phyloP scores from a whole-genome alignment of 2,113 vertebrate genomes.

The Alouatta palliata region DNA sequence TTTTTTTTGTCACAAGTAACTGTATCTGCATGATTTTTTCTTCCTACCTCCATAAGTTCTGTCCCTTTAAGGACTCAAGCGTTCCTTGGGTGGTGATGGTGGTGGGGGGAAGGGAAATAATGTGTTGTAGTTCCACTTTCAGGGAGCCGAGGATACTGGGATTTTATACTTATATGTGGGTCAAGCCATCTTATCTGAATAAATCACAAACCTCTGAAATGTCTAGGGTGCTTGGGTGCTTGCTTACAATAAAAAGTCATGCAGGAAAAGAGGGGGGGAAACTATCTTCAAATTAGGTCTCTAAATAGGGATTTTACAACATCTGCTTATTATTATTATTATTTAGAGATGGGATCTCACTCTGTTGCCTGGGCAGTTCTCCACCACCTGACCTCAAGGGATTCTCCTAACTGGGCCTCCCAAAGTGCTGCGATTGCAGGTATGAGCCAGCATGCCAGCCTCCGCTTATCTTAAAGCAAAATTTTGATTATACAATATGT shows the following conservation, averaged over 20 bases:
- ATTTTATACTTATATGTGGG: constrained; percentile 30
- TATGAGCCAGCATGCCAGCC: too few species aligned
- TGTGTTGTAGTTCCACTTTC: not conserved
- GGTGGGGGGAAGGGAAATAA: not conserved
- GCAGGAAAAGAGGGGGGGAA: not conserved
- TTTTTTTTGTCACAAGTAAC: constrained; percentile 37
- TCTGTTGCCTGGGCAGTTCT: too few species aligned
- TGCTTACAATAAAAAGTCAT: not conserved
- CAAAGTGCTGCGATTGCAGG: too few species aligned
- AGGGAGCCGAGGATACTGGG: not conserved
- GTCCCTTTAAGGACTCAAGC: constrained; percentile 8
- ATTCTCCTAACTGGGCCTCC: too few species aligned
- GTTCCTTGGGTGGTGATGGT: not conserved
- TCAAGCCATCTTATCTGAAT: not conserved
- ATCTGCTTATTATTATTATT: not conserved
- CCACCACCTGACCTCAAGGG: too few species aligned
- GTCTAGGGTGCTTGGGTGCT: not conserved
- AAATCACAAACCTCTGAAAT: not conserved
- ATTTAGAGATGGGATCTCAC: too few species aligned
- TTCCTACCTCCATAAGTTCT: constrained; percentile 32
- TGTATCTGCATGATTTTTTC: not conserved
- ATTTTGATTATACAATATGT: not conserved
- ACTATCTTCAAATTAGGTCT: constrained; percentile 15
- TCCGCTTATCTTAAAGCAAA: constrained; percentile 46
- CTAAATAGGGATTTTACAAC: not conserved